phyloP scores from a whole-genome alignment of 2,888 invertebrate genomes.

The Amorpha juglandis region DNA sequence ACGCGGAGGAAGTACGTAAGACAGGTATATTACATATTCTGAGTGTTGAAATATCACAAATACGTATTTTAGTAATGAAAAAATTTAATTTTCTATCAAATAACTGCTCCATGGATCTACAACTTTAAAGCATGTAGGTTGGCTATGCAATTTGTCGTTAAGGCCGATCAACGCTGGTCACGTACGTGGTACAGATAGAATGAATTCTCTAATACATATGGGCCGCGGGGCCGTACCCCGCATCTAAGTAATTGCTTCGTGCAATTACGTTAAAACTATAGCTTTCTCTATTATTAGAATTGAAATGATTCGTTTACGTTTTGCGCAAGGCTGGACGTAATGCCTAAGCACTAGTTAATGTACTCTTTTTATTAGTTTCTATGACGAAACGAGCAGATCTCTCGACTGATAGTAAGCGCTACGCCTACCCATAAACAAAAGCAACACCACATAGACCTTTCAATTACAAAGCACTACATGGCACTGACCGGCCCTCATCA shows the following conservation, averaged over 20 bases:
- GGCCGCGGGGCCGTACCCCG: conserved; percentile 23
- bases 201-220: conserved; percentile 39
- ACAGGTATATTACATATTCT: too few species aligned
- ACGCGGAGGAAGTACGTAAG: too few species aligned
- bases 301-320: conserved; percentile 19
- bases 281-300: conserved; percentile 21
- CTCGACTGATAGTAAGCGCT: too few species aligned
- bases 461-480: too few species aligned
- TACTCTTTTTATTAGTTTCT: too few species aligned
- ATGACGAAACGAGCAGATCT: too few species aligned
- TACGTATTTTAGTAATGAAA: too few species aligned
- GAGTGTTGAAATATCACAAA: too few species aligned
- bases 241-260: conserved; percentile 36
- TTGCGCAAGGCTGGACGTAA: not conserved
- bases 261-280: conserved; percentile 29
- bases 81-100: too few species aligned
- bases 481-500: too few species aligned
- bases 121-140: not conserved
- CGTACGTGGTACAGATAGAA: conserved; percentile 8
- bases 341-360: not conserved
- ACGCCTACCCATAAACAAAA: too few species aligned
- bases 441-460: too few species aligned
- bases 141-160: not conserved
- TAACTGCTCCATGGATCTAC: not conserved
- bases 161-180: not conserved